These are phyloP conservation scores for Phacellophora camtschatica DNA, from an alignment of 30 jellyfish, hydroid and myxozoan species.

Conservation along the genomic window DNA sequence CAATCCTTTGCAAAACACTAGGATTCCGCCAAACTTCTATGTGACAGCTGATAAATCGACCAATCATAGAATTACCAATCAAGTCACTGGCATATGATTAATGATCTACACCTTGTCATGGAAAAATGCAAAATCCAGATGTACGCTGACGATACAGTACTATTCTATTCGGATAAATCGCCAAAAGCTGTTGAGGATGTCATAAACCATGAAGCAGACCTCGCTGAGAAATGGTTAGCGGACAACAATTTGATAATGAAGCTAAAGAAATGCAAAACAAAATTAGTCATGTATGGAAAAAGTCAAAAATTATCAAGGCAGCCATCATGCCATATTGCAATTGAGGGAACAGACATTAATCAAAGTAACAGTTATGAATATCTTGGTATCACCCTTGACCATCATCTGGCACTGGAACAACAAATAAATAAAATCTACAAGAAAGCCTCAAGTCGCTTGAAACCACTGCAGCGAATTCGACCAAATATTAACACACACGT, in stretches of 20 bases:
- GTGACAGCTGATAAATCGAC: too few relatives aligned
- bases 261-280: slow-evolving; percentile 57
- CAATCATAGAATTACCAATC: too few relatives aligned
- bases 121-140: slow-evolving; percentile 42
- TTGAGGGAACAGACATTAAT: slow-evolving; percentile 26
- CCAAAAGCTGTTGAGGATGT: too few relatives aligned
- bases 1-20: too few relatives aligned
- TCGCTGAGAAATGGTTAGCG: slow-evolving; percentile 28
- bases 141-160: slow-evolving; percentile 58
- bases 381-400: slow-evolving; percentile 55
- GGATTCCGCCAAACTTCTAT: too few relatives aligned
- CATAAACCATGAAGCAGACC: slow-evolving; percentile 55
- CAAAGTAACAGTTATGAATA: slow-evolving; percentile 35
- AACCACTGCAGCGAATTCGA: slow-evolving; percentile 39
- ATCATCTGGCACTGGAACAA: slow-evolving; percentile 38
- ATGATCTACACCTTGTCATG: slow-evolving; percentile 37
- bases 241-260: slow-evolving; percentile 37
- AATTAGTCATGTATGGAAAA: slow-evolving; percentile 39
- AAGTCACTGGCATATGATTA: neutral
- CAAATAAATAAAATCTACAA: slow-evolving; percentile 10
- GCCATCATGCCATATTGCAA: slow-evolving; percentile 55
- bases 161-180: too few relatives aligned
- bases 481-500: slow-evolving; percentile 35
- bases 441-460: slow-evolving; percentile 46
- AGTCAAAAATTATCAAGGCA: slow-evolving; percentile 43